These are phyloP conservation scores for Lemur catta DNA, from an alignment of 2,797 vertebrate genomes.

Conservation along the genomic window DNA sequence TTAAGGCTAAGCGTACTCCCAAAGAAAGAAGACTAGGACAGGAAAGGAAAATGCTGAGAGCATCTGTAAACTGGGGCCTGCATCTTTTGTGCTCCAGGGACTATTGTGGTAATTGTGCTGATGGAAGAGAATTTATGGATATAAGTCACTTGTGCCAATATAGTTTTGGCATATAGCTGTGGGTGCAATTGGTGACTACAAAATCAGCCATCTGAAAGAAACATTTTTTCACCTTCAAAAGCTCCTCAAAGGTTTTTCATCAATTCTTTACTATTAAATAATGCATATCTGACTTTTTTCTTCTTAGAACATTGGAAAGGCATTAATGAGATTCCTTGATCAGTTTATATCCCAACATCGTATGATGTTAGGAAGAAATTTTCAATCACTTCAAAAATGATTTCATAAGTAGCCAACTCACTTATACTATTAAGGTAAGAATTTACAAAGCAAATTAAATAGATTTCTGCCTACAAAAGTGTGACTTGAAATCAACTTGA, in stretches of 20 bases:
- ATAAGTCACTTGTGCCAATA: neutral
- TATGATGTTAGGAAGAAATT: neutral
- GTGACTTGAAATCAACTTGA: neutral
- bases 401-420: neutral
- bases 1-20: neutral
- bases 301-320: neutral
- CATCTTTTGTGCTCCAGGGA: neutral
- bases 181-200: neutral
- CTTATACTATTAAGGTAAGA: neutral
- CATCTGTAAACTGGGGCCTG: neutral
- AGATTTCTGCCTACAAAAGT: neutral
- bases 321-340: neutral
- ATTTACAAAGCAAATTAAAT: slow-evolving; percentile 7
- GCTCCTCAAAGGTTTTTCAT: neutral
- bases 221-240: slow-evolving; percentile 30
- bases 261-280: neutral
- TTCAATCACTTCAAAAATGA: neutral
- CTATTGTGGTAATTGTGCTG: neutral
- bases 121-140: neutral
- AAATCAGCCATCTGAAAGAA: neutral
- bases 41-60: neutral
- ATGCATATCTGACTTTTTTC: neutral
- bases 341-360: neutral
- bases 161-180: neutral
- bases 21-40: neutral